Evolutionary conservation across 2,888 invertebrate genomes (phyloP), one percentile per base, ranked within the genome.

Genomic region (Eilema depressum): DNA sequence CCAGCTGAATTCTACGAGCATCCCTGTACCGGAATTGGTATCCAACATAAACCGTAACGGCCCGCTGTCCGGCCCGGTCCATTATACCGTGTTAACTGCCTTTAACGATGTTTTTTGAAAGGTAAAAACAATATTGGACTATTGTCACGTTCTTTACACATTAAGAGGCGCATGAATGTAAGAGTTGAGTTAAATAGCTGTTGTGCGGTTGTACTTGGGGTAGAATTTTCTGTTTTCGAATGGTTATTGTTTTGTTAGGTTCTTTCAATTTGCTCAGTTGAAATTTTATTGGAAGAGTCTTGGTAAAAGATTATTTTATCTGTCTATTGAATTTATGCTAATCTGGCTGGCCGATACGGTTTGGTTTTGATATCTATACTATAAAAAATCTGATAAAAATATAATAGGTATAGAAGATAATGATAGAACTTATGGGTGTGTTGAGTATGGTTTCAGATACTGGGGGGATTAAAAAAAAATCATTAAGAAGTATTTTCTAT

Each of bases 41-140:
- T 76, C 77, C 74, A 82, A 85, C 84, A 84, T 85, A 85, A 87
- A 86, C 88, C 84, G 82, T 79, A 81, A 85, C 83, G 82, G 80
- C 76, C 72, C 76, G 71, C 76, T 74, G 81, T 79, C 81, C 78
- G 74, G 77, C 81, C 83, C 75, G 79, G 76, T 80, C 79, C 81
- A 80, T 82, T 83, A 85, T 83, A 78, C 77, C 63, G 67, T 71
- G 81, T 78, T 83, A 79, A 82, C 75, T 76, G 78, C 79, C 78
- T 74, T 81, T 74, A 75, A 76, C 75, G 74, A 72, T 79, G 81
- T 79, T 79, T 83, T 79, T 81, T 70, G 69, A 76, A 71, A 77
- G 79, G 74, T 77, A 81, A 81, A 82, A 83, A 82, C 79, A 83
- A 82, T 82, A 83, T 81, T 81, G 75, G 71, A 63, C 72, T 70